Base-by-base conservation (phyloP, 2,797 vertebrate genomes). In the Acomys russatus region DNA sequence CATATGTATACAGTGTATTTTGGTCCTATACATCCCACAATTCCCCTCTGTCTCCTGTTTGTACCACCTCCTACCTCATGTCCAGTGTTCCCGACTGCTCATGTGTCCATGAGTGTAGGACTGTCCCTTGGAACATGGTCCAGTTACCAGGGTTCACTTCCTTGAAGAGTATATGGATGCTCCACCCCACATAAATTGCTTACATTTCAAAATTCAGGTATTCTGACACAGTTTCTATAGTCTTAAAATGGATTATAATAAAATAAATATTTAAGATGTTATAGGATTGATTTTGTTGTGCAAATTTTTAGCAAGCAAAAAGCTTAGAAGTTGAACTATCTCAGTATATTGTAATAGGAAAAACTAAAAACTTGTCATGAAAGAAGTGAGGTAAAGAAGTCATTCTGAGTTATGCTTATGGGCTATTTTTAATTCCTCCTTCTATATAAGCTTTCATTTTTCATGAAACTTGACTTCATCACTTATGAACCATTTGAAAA, bases 191-290 rank as follows among this genome's bases (percentile, higher is more conserved):
- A 51, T 54, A 38, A 59, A 18, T n/a, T 17, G 9, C 68, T 56
- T 71, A 71, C 33, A 56, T 56, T 71, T 71, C 28, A 35, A 71
- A 88, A 59, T 25, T 90, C 9, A 71, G 15, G 6, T 88, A 71
- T 77, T 68, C 79, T 94, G 78, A 64, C 17, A 88, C n/a, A 88
- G 59, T 71, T 74, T 38, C 66, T 84, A 6, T 18, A 63, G 4
- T 79, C 23, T 38, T 85, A 59, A 90, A 74, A 59, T 70, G 20
- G 17, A 79, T 82, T 95, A 88, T 74, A 79, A 77, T 91, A 66
- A 68, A 11, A 54, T 70, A 92, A 84, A 1, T 76, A 91, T 49
- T 80, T 95, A 88, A 80, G 7, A 38, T 91, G 15, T 66, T 38
- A 20, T 76, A n/a, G 30, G 23, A 73, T 88, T 96, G 91, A 85